Evolutionary conservation across 2,797 vertebrate species (phyloP).

Genomic region (Lophura swinhoii): DNA sequence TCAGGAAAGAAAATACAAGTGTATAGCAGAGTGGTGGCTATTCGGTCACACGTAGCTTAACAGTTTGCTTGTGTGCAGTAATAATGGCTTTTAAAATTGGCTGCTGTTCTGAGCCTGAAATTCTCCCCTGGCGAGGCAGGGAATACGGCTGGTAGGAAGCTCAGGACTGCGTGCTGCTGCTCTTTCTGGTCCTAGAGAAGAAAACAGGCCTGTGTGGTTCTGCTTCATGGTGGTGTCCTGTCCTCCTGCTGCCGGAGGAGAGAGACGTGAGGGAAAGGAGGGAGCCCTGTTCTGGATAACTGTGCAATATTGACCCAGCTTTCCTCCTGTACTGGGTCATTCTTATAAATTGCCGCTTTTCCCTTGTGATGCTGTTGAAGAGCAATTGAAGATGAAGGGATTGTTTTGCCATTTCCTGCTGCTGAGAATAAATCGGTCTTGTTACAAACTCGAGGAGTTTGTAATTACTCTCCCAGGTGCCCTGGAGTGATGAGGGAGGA

Average conservation of each 20-base stretch:
- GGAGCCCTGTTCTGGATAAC: neutral
- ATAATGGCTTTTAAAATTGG: constrained; percentile 63
- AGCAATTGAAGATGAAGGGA: constrained; percentile 62
- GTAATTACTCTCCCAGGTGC: constrained; percentile 75
- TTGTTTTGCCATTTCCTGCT: constrained; percentile 72
- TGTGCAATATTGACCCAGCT: constrained; percentile 25
- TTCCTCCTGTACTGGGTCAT: constrained; percentile 25
- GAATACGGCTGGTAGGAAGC: neutral
- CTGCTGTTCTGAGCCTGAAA: constrained; percentile 39
- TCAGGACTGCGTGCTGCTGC: constrained; percentile 4
- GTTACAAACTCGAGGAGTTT: constrained; percentile 65
- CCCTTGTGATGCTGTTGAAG: constrained; percentile 54
- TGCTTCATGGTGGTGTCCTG: neutral
- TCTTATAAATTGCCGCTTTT: constrained; percentile 48
- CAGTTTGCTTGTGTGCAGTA: constrained; percentile 34
- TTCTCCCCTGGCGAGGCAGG: constrained; percentile 23
- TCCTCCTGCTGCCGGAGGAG: constrained; percentile 10
- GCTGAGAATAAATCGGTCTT: constrained; percentile 74
- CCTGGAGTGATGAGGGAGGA: constrained; percentile 65
- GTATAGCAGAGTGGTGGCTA: constrained; percentile 16
- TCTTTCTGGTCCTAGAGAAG: constrained; percentile 35
- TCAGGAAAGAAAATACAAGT: constrained; percentile 26
- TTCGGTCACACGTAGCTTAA: constrained; percentile 24
- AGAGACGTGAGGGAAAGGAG: neutral
- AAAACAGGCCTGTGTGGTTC: neutral